phyloP scores from a whole-genome alignment of 2,113 vertebrate genomes.

The Mormyrus lacerda region DNA sequence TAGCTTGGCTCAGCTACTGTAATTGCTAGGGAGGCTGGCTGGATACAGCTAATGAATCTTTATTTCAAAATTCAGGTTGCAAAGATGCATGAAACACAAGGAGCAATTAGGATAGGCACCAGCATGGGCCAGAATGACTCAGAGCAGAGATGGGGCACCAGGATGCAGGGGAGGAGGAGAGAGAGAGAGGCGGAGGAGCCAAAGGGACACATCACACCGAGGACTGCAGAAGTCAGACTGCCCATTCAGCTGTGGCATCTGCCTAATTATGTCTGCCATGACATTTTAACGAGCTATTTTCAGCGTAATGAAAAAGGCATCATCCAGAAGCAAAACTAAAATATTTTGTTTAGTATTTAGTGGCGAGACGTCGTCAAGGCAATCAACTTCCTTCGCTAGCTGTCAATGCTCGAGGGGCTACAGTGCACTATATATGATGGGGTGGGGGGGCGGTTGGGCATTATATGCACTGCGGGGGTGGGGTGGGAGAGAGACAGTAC shows the following conservation, averaged over 20 bases:
- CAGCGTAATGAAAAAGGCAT: not conserved
- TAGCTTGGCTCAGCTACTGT: not conserved
- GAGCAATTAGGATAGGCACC: not conserved
- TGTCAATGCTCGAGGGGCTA: not conserved
- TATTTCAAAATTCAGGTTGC: not conserved
- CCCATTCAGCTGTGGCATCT: not conserved
- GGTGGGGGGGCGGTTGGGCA: not conserved
- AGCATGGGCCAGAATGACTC: not conserved
- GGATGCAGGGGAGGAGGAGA: not conserved
- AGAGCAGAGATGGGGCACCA: not conserved
- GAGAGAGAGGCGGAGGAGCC: not conserved
- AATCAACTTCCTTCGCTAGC: not conserved
- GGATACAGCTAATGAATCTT: not conserved
- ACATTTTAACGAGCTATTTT: slow-evolving; percentile 7
- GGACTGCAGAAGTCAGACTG: not conserved
- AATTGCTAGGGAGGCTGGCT: not conserved
- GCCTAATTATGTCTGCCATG: slow-evolving; percentile 8
- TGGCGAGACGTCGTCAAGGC: not conserved
- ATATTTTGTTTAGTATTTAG: slow-evolving; percentile 17
- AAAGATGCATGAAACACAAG: not conserved
- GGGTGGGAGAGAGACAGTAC: not conserved
- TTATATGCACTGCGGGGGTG: not conserved
- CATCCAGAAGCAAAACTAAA: not conserved
- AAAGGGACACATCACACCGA: not conserved
- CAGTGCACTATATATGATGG: not conserved